Percentiles rank a stretch among this genome's conserved stretches.
Conservation (phyloP, 1,140 invertebrate genomes). For the Microvelia longipes region DNA sequence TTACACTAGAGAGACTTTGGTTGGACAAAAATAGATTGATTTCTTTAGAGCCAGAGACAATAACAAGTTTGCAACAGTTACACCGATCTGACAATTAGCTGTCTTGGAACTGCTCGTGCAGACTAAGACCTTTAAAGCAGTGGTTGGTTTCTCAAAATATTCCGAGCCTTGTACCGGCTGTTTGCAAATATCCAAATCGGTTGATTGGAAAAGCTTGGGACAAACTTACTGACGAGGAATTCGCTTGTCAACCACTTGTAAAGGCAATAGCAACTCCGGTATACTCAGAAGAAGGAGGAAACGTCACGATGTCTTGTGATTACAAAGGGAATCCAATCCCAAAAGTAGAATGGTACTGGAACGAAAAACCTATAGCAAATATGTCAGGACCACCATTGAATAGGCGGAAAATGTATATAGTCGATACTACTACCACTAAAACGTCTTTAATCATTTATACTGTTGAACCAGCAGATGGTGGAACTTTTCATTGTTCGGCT, state of each 20-base stretch:
- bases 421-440: slow-evolving; percentile 26
- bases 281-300: slow-evolving; percentile 45
- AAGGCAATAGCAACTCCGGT: slow-evolving; percentile 34
- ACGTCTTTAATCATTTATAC: slow-evolving; percentile 55
- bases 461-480: slow-evolving; percentile 50
- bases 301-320: slow-evolving; percentile 54
- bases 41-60: slow-evolving; percentile 42
- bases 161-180: slow-evolving; percentile 48
- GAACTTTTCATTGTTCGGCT: slow-evolving; percentile 53
- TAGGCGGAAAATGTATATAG: slow-evolving; percentile 17
- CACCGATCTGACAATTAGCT: slow-evolving; percentile 56
- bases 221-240: slow-evolving; percentile 56
- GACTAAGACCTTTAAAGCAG: slow-evolving; percentile 48
- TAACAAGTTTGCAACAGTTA: slow-evolving; percentile 47
- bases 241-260: slow-evolving; percentile 11
- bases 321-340: slow-evolving; percentile 53
- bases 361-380: slow-evolving; percentile 36
- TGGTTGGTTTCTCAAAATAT: slow-evolving; percentile 67
- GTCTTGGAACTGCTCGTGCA: slow-evolving; percentile 69
- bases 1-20: slow-evolving; percentile 53
- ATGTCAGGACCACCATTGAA: slow-evolving; percentile 30
- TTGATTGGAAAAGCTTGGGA: slow-evolving; percentile 51
- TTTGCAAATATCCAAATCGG: slow-evolving; percentile 44
- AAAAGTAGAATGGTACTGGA: slow-evolving; percentile 38
- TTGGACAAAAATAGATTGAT: slow-evolving; percentile 55